Evolutionary conservation across 2,797 vertebrate species (phyloP).

Genomic region (Scomberomorus guttatus): DNA sequence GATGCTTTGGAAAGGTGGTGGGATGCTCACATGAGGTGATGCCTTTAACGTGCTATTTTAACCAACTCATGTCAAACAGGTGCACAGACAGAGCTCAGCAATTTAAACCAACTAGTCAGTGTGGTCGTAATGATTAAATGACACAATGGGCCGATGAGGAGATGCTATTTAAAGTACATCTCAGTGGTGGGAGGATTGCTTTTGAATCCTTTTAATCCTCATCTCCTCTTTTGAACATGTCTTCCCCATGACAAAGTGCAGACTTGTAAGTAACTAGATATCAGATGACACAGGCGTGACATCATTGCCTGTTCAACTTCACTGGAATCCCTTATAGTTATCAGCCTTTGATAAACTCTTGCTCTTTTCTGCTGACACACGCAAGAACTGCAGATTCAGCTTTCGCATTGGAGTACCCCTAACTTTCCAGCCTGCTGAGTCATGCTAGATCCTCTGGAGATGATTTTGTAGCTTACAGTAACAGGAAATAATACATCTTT

Average conservation of each 20-base stretch:
- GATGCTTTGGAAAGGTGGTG: conserved; percentile 47
- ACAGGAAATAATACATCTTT: conserved; percentile 19
- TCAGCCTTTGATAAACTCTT: conserved; percentile 54
- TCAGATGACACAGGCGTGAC: conserved; percentile 62
- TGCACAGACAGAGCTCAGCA: conserved; percentile 23
- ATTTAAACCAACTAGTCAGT: background rate
- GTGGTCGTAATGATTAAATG: conserved; percentile 4
- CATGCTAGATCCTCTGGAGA: conserved; percentile 50
- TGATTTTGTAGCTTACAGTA: background rate
- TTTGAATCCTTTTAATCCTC: conserved; percentile 4
- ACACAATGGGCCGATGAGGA: conserved; percentile 19
- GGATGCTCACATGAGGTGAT: conserved; percentile 49
- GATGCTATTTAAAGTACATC: conserved; percentile 19
- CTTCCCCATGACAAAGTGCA: conserved; percentile 49
- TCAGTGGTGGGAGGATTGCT: background rate
- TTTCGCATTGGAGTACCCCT: conserved; percentile 14
- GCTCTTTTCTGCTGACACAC: conserved; percentile 61
- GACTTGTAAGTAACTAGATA: conserved; percentile 48
- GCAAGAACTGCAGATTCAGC: conserved; percentile 63
- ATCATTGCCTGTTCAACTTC: conserved; percentile 59
- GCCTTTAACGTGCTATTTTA: conserved; percentile 47
- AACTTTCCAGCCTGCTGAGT: conserved; percentile 59
- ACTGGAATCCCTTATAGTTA: conserved; percentile 49
- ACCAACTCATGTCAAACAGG: conserved; percentile 24
- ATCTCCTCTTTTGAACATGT: conserved; percentile 25